phyloP scores from a whole-genome alignment of 2,888 invertebrate genomes.

The Plagodis dolabraria region DNA sequence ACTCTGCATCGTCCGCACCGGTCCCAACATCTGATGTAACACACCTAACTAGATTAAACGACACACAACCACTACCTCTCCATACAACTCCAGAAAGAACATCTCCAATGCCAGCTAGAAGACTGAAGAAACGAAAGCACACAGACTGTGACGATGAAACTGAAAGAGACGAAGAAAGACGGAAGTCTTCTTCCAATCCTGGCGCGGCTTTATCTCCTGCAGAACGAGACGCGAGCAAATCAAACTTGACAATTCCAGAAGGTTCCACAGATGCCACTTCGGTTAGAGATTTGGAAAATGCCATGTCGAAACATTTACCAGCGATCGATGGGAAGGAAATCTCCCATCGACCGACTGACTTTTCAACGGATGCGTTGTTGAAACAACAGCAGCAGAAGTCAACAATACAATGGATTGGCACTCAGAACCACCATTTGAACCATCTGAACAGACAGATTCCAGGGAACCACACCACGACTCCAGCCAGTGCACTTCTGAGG shows the following conservation, averaged over 20 bases:
- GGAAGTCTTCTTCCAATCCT: constrained; percentile 76
- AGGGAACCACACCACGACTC: constrained; percentile 86
- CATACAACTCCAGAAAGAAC: constrained; percentile 76
- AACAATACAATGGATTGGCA: constrained; percentile 97
- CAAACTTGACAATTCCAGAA: constrained; percentile 70
- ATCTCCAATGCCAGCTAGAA: constrained; percentile 87
- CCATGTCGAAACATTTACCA: constrained; percentile 97
- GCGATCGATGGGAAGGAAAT: constrained; percentile 82
- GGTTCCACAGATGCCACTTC: constrained; percentile 84
- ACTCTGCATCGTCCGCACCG: constrained; percentile 74
- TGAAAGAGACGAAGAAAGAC: constrained; percentile 74
- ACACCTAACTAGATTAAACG: constrained; percentile 74
- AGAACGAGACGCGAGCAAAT: constrained; percentile 74
- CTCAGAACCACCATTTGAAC: constrained; percentile 88
- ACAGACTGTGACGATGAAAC: constrained; percentile 75
- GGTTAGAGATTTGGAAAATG: constrained; percentile 97
- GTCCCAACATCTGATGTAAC: constrained; percentile 73
- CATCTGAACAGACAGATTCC: constrained; percentile 86
- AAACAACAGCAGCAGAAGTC: constrained; percentile 91
- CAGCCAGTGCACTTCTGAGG: constrained; percentile 94
- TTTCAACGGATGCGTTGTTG: constrained; percentile 93
- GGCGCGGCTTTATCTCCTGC: constrained; percentile 70
- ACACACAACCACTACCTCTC: constrained; percentile 72
- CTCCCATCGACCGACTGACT: constrained; percentile 91
- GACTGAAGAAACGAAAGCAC: constrained; percentile 80